A percentile compares a stretch with the other conserved stretches of the same genome.
Conservation (phyloP, 2,797 vertebrate species). For the Cebuella pygmaea region DNA sequence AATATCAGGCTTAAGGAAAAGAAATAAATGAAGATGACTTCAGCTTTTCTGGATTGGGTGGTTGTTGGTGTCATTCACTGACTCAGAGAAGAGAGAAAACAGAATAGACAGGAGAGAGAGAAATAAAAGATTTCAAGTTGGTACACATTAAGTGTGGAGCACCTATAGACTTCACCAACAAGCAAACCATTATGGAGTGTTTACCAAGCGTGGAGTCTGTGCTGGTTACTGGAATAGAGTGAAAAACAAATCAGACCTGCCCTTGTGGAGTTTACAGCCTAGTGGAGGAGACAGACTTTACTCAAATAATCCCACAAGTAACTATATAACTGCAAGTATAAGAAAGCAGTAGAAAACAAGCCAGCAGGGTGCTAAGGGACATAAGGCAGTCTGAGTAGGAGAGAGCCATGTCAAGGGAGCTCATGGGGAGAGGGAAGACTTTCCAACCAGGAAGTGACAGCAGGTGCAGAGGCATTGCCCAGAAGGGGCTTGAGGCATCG, state of each 20-base stretch:
- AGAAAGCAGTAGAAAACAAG: background rate
- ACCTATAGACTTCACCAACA: background rate
- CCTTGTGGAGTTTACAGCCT: background rate
- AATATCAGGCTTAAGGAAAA: background rate
- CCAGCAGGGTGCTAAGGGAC: background rate
- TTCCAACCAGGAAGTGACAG: background rate
- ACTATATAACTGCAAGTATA: background rate
- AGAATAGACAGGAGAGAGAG: background rate
- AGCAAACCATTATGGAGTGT: background rate
- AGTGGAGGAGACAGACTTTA: background rate
- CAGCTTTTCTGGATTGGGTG: too few species aligned
- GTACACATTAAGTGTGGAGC: background rate
- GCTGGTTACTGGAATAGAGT: background rate
- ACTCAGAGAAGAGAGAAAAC: background rate
- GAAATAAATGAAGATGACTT: background rate
- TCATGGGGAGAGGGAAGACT: rapidly evolving
- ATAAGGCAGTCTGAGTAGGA: background rate
- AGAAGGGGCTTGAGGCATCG: background rate
- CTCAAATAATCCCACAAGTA: background rate
- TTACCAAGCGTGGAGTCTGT: background rate
- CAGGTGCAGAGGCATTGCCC: rapidly evolving
- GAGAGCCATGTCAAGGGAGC: background rate
- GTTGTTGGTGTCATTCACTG: background rate
- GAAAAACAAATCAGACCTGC: background rate
- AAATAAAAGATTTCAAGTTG: background rate